A percentile compares a stretch with the other conserved stretches of the same genome.
phyloP scores from a whole-genome alignment of 2,797 vertebrate species.

The Diglossa cyanea region DNA sequence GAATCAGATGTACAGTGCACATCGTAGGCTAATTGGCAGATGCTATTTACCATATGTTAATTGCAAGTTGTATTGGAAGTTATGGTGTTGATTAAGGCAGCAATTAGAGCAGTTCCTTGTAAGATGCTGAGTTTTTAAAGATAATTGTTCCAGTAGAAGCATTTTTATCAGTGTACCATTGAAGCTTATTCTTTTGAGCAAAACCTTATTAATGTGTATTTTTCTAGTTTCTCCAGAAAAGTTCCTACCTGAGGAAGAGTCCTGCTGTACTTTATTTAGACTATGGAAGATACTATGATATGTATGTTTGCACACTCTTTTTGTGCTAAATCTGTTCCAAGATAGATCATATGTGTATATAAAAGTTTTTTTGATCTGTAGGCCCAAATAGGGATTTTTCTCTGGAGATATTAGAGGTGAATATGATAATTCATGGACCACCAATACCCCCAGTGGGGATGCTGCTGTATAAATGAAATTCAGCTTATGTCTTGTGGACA shows the following conservation, averaged over 20 bases:
- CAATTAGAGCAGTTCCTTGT: constrained; percentile 3
- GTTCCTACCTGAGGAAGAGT: background rate
- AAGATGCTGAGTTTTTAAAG: background rate
- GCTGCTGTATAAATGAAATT: background rate
- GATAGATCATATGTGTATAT: background rate
- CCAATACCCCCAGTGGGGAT: background rate
- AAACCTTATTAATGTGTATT: background rate
- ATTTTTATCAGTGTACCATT: background rate
- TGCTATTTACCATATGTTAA: constrained; percentile 54
- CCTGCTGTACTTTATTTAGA: background rate
- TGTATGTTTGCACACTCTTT: background rate
- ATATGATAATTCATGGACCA: background rate
- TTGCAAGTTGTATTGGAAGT: background rate
- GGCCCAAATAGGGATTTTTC: background rate
- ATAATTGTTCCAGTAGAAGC: background rate
- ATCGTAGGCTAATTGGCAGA: constrained; percentile 46
- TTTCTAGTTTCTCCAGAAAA: background rate
- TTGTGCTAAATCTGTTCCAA: background rate
- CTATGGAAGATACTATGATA: fast-evolving
- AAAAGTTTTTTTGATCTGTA: background rate
- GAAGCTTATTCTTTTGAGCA: background rate
- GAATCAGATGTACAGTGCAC: constrained; percentile 58
- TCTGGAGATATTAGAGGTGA: background rate
- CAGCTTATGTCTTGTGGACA: background rate
- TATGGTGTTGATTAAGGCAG: background rate